Base-by-base conservation (phyloP, 2,113 vertebrate genomes). In the Nibea coibor region DNA sequence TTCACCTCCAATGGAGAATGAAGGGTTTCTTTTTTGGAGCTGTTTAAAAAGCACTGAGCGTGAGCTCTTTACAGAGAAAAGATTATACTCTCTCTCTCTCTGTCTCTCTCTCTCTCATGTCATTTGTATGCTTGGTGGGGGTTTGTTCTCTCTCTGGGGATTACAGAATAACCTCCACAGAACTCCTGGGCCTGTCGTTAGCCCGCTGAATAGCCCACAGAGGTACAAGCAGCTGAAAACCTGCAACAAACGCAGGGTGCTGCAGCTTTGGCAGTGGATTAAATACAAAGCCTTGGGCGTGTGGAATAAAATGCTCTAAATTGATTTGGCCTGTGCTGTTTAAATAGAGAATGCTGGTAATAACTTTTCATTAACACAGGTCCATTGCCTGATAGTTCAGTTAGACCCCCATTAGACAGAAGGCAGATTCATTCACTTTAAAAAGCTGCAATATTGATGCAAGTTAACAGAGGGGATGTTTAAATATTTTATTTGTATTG, bases 271-370 rank as follows among this genome's bases (percentile, higher is more conserved):
- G 75, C 77, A 72, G 47, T 64, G 78, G 85, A 89, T 84, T 89
- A 78, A 89, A 85, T 77, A 82, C 75, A 87, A 78, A 89, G 80
- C 89, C 87, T 86, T 65, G 57, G 83, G 87, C 81, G 5, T 79
- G 47, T 64, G 64, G 82, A 78, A 73, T 90, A 82, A 89, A 93
- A 91, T 84, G 66, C 54, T 77, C 58, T 28, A 82, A 87, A 92
- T 91, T 86, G 89, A 94, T 93, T 90, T 82, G 64, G 82, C 83
- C 81, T 63, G 47, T 80, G 58, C 88, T 61, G 84, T 91, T 94
- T 91, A 88, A 81, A 85, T 66, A 24, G 65, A 39, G 81, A 88
- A 84, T 83, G 65, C 73, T 85, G 80, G 78, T 92, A 92, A 93
- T 91, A 85, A 86, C 77, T 87, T 92, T 93, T 87, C 87, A 92